phyloP scores from a whole-genome alignment of 2,113 vertebrate genomes.

The Eubucco bourcierii region DNA sequence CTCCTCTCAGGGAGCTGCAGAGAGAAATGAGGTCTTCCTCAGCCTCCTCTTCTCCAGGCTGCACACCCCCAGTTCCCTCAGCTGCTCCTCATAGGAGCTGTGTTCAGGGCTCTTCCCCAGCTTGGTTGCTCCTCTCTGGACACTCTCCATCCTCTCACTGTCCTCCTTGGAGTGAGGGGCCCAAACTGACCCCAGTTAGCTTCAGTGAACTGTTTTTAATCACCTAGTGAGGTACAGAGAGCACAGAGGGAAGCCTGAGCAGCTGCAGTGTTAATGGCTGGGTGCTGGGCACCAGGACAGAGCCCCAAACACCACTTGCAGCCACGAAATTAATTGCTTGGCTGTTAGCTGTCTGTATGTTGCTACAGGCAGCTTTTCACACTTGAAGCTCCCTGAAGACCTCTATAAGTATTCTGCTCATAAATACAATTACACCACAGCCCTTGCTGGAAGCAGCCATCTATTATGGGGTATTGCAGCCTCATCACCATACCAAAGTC shows the following conservation, averaged over 20 bases:
- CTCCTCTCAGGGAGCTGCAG: no score
- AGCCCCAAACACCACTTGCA: conserved; percentile 29
- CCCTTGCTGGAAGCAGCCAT: conserved; percentile 64
- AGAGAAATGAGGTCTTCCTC: no score
- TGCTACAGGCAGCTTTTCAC: conserved; percentile 67
- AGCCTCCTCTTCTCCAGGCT: no score
- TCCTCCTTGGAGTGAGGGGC: no score
- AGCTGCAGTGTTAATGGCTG: conserved; percentile 18
- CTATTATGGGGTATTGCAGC: conserved; percentile 62
- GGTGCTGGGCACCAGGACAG: neutral
- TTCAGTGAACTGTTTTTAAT: neutral
- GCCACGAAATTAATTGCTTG: conserved; percentile 62
- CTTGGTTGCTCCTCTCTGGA: no score
- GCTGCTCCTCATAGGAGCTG: no score
- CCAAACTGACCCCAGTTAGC: no score
- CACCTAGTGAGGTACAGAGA: neutral
- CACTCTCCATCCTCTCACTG: no score
- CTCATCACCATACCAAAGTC: conserved; percentile 70
- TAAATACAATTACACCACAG: conserved; percentile 71
- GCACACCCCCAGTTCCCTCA: no score
- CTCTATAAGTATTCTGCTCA: conserved; percentile 70
- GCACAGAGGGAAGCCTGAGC: neutral
- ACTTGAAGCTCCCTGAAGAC: conserved; percentile 65
- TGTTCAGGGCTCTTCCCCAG: no score
- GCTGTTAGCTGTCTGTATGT: conserved; percentile 65